These are phyloP conservation scores for Brachyhypopomus gauderio DNA, from an alignment of 2,113 vertebrate genomes.

Conservation along the genomic window DNA sequence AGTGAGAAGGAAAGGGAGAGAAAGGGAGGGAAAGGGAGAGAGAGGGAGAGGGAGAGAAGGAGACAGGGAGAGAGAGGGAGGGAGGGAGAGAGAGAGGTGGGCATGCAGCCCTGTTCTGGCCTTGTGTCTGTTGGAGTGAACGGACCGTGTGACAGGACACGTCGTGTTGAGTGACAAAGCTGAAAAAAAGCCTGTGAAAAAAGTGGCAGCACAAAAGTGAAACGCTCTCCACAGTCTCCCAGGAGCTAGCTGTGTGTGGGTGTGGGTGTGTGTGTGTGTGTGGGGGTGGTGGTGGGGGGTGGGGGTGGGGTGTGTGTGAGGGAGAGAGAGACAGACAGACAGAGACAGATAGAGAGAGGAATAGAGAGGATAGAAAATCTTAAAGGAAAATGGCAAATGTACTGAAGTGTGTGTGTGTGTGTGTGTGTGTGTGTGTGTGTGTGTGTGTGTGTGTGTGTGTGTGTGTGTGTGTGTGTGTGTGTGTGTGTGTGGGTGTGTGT, in stretches of 20 bases:
- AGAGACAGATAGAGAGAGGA: background rate
- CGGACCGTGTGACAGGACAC: conserved; percentile 58
- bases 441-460: background rate
- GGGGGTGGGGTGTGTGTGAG: conserved; percentile 32
- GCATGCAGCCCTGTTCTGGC: conserved; percentile 28
- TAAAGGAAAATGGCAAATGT: background rate
- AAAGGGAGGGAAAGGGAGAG: background rate
- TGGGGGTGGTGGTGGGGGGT: background rate
- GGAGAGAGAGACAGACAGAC: conserved; percentile 17
- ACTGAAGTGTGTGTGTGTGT: background rate
- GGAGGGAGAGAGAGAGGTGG: conserved; percentile 2
- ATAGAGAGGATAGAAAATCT: background rate
- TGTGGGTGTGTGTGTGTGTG: background rate
- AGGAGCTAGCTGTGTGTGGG: conserved; percentile 18
- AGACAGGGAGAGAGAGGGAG: background rate
- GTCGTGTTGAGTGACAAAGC: conserved; percentile 58
- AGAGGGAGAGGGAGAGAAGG: background rate
- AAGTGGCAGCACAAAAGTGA: conserved; percentile 43
- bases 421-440: background rate
- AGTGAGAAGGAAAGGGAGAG: background rate
- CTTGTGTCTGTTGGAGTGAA: conserved; percentile 52
- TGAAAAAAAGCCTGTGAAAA: conserved; percentile 42
- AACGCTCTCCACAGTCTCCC: conserved; percentile 44
- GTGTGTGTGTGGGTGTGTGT: background rate
- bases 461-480: background rate